These are phyloP conservation scores for Drosophila nr. medialis DNA, from an alignment of 2,888 invertebrate genomes.

Conservation along the genomic window DNA sequence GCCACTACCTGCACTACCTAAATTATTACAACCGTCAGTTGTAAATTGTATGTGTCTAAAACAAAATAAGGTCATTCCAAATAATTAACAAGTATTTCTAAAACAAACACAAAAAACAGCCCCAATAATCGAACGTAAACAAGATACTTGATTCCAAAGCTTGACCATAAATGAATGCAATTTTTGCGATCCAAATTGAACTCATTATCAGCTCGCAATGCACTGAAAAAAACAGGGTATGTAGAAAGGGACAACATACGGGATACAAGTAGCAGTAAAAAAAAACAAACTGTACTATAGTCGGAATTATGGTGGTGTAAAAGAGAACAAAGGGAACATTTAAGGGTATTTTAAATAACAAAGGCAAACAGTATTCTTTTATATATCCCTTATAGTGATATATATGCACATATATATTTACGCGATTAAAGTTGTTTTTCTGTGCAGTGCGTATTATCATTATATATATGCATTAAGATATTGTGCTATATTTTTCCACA, in stretches of 20 bases:
- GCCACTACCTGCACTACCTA: conserved; percentile 30
- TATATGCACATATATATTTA: not conserved
- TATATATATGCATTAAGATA: conserved; percentile 26
- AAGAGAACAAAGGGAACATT: conserved; percentile 20
- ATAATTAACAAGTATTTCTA: conserved; percentile 46
- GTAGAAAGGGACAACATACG: not conserved
- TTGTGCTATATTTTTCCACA: conserved; percentile 58
- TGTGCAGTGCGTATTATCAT: conserved; percentile 4
- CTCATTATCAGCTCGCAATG: conserved; percentile 28
- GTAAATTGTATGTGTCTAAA: not conserved
- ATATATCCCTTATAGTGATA: not conserved
- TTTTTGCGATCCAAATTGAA: conserved; percentile 33
- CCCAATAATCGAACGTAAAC: conserved; percentile 44
- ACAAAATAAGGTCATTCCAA: conserved; percentile 27
- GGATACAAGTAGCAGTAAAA: not conserved
- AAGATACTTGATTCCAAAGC: conserved; percentile 43
- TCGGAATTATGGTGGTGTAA: conserved; percentile 41
- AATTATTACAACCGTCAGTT: not conserved
- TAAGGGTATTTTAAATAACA: conserved; percentile 10
- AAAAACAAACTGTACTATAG: conserved; percentile 42
- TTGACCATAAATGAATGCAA: conserved; percentile 50
- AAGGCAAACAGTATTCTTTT: not conserved
- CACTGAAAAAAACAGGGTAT: conserved; percentile 40
- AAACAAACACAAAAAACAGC: conserved; percentile 2
- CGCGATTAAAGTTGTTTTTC: conserved; percentile 8